phyloP scores from a whole-genome alignment of 2,113 vertebrate species.

The Micromys minutus region DNA sequence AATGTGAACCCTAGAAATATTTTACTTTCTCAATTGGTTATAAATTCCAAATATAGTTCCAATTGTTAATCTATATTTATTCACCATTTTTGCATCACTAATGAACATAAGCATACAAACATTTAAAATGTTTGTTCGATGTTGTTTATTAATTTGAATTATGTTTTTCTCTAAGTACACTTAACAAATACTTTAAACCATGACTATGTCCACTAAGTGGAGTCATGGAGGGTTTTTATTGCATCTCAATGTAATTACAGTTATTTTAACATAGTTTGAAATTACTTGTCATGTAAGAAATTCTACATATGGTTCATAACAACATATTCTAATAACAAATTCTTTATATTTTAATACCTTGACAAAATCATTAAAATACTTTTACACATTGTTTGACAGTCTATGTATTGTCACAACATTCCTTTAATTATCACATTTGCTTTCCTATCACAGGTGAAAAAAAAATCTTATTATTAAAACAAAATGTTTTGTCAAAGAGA shows the following conservation, averaged over 20 bases:
- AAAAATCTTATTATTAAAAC: slow-evolving; percentile 52
- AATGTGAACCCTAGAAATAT: not conserved
- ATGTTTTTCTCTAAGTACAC: not conserved
- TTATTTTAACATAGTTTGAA: slow-evolving; percentile 26
- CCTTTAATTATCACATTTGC: slow-evolving; percentile 62
- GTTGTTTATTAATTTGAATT: not conserved
- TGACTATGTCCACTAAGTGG: not conserved
- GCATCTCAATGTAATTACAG: slow-evolving; percentile 17
- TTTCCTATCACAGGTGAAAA: slow-evolving; percentile 50
- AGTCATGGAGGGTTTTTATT: slow-evolving; percentile 5
- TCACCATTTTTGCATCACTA: not conserved
- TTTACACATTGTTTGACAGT: slow-evolving; percentile 54
- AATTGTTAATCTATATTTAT: not conserved
- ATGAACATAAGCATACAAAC: not conserved
- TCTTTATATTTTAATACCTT: slow-evolving; percentile 20
- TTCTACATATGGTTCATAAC: not conserved
- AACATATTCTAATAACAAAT: slow-evolving; percentile 28
- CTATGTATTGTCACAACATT: slow-evolving; percentile 1
- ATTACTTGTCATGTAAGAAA: not conserved
- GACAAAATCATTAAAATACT: slow-evolving; percentile 34
- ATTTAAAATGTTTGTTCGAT: not conserved
- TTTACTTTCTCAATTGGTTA: not conserved
- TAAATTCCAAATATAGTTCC: not conserved
- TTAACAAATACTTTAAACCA: slow-evolving; percentile 38
- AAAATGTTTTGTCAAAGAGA: slow-evolving; percentile 23